Base-by-base conservation (phyloP, 2,113 vertebrate species). In the Malaclemys terrapin region DNA sequence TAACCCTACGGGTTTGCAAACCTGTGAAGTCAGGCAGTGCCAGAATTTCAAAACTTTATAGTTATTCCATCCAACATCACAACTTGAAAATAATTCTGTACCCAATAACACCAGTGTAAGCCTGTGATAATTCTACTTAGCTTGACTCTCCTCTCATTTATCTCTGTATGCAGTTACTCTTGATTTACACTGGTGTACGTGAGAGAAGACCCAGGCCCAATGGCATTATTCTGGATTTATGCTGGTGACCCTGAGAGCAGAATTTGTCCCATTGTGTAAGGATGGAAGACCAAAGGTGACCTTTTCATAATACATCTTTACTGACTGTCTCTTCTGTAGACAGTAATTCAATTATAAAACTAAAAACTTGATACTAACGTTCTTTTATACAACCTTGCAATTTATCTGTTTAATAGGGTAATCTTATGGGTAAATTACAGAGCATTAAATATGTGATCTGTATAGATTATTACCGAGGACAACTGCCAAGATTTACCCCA, bases 381-480 rank as follows among this genome's bases (percentile, higher is more conserved):
- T 90, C 84, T 90, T 69, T 96, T 80, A 91, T 54, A 80, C 9
- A 80, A 89, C 22, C 87, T 3, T 42, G 31, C 24, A 76, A 12
- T 57, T 93, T 47, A 62, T 57, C 87, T 91, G 72, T 0, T 57
- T 27, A 57, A 27, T 72, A 53, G 54, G 3, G 16, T 65, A 87
- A 82, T 57, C 45, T 93, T 80, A 92, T 6, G 25, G 5, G 22
- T n/a, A 24, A 94, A 57, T 87, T 86, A 87, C 17, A 93, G 87
- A 88, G 45, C 56, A 91, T 20, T 82, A 69, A 94, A 81, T 35
- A 85, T n/a, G 93, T 89, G 20, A 24, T 27, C 93, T 94, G 47
- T 81, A 89, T 35, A 80, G 93, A 88, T 42, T 83, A 88, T 35
- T 88, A 88, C 22, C n/a, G 79, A 87, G 81, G 93, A 91, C 35